A percentile compares a stretch with the other conserved stretches of the same genome.
phyloP scores from a whole-genome alignment of 2,797 vertebrate genomes.

The Diplodus puntazzo region DNA sequence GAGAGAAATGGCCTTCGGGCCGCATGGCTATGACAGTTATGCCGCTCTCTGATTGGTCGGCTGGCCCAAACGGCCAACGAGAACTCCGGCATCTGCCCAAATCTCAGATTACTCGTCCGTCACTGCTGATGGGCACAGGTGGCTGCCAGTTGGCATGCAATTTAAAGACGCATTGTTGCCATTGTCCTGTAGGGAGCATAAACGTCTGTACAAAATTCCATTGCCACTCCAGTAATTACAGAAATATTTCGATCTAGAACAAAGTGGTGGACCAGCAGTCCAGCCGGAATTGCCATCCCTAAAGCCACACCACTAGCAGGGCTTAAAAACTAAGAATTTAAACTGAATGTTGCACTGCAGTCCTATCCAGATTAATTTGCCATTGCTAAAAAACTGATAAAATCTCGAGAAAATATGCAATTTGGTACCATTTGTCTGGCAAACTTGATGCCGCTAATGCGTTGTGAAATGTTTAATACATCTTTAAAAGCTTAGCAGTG shows the following conservation, averaged over 20 bases:
- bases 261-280: neutral
- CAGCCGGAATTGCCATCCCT: neutral
- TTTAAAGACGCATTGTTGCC: too few relatives aligned
- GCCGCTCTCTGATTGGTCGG: too few relatives aligned
- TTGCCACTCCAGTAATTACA: neutral
- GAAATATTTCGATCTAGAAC: neutral
- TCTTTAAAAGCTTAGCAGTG: constrained; percentile 48
- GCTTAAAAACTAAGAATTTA: neutral
- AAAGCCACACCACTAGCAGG: neutral
- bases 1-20: too few relatives aligned
- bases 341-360: neutral
- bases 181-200: neutral
- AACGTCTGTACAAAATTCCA: neutral
- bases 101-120: too few relatives aligned
- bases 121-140: too few relatives aligned
- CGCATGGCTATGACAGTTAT: too few relatives aligned
- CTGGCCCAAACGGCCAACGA: too few relatives aligned
- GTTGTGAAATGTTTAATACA: constrained; percentile 50
- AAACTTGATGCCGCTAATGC: constrained; percentile 31
- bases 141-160: too few relatives aligned
- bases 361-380: constrained; percentile 7
- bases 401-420: constrained; percentile 16
- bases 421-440: constrained; percentile 29
- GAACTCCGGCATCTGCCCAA: too few relatives aligned
- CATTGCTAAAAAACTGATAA: constrained; percentile 15